Conservation (phyloP, 1,140 invertebrate genomes). For the Trichogramma pretiosum region DNA sequence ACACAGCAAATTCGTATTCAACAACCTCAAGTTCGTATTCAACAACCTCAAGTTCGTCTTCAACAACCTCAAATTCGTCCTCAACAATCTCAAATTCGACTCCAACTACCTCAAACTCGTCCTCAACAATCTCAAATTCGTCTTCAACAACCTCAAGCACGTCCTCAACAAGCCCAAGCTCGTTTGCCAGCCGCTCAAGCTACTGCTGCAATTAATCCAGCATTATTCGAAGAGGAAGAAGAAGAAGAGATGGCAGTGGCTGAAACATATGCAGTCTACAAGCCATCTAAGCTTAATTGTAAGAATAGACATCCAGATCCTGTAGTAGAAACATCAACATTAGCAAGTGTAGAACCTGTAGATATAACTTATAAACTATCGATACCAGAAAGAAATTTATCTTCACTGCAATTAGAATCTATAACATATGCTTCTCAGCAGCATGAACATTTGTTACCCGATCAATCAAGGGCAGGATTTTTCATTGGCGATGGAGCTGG, state of each 20-base stretch:
- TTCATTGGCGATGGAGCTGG: slow-evolving; percentile 97
- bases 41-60: no score
- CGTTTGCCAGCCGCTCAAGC: no score
- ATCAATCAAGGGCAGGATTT: slow-evolving; percentile 88
- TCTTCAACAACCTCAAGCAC: slow-evolving; percentile 41
- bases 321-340: slow-evolving; percentile 97
- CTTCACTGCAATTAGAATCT: slow-evolving; percentile 93
- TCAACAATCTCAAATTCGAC: no score
- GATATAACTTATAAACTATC: slow-evolving; percentile 85
- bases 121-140: slow-evolving; percentile 37
- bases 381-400: slow-evolving; percentile 81
- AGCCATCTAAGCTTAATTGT: slow-evolving; percentile 82
- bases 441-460: slow-evolving; percentile 84
- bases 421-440: slow-evolving; percentile 95
- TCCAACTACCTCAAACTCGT: no score
- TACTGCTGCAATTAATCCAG: no score
- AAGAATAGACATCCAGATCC: slow-evolving; percentile 96
- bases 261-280: slow-evolving; percentile 96
- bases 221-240: slow-evolving; percentile 81
- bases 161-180: slow-evolving; percentile 44
- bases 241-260: slow-evolving; percentile 96
- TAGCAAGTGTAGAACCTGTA: slow-evolving; percentile 91
- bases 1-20: no score
- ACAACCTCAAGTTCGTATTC: no score
- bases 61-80: no score